Base-by-base conservation (phyloP, 2,113 vertebrate species). In the Garra rufa region DNA sequence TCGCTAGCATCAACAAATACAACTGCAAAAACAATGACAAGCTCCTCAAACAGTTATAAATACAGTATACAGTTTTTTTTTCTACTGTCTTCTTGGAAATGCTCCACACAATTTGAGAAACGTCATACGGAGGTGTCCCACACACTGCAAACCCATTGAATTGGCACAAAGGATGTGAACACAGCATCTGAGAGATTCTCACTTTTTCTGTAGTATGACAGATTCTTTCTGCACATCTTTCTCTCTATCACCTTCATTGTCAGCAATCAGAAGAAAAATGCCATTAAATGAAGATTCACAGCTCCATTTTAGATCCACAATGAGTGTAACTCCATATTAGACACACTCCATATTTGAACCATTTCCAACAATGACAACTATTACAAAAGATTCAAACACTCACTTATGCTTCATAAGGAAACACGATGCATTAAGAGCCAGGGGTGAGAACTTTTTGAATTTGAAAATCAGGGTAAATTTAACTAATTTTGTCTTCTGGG, bases 81-180 rank as follows among this genome's bases (percentile, higher is more conserved):
- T 50, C 17, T 52, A 52, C 50, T 19, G 5, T 52, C 57, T 61
- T 26, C 55, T 26, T 26, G 57, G n/a, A 69, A 15, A 69, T 21
- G 3, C 34, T 69, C 8, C 34, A 69, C 65, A 69, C 30, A 11
- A 41, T 69, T 1, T 21, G 65, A 41, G 8, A 8, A 41, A 38
- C 2, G 9, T 69, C 34, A 21, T 21, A 41, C 19, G 30, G 65
- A 69, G 34, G 65, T 69, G 34, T 69, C 30, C 65, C 65, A 69
- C 65, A 41, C 17, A 10, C 34, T 69, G 65, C 65, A 69, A 69
- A 38, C 30, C 65, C 65, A 17, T 70, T 70, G 34, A 70, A 70
- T 43, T 21, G 9, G 67, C 34, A 41, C 9, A 19, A 1, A 43
- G 67, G 34, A 70, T 43, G 34, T n/a, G 3, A 43, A 15, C 19